Percentiles rank a stretch among this genome's conserved stretches.
These are phyloP conservation scores for Meriones unguiculatus DNA, from an alignment of 2,113 vertebrate species.

Conservation along the genomic window DNA sequence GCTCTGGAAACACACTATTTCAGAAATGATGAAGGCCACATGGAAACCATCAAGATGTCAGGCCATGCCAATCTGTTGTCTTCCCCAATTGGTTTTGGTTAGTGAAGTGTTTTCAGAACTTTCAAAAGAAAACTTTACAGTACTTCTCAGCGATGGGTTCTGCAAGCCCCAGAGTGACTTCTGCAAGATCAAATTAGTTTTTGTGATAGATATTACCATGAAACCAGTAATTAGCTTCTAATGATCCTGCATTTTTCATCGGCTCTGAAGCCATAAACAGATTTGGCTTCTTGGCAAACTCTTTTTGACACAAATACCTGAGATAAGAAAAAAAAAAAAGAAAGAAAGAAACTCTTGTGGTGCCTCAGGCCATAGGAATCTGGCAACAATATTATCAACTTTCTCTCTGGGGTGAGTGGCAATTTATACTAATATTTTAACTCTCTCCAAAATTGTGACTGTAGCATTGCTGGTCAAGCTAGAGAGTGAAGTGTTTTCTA, in stretches of 20 bases:
- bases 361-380: constrained; percentile 70
- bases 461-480: constrained; percentile 19
- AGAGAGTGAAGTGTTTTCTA: neutral
- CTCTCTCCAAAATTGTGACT: constrained; percentile 61
- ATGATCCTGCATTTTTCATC: constrained; percentile 81
- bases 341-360: neutral
- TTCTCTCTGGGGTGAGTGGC: neutral
- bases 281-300: constrained; percentile 77
- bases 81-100: constrained; percentile 45
- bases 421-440: constrained; percentile 72
- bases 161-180: constrained; percentile 52
- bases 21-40: constrained; percentile 68
- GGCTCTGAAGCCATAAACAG: constrained; percentile 62
- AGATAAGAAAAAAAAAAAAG: constrained; percentile 17
- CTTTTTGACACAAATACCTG: constrained; percentile 80
- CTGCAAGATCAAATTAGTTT: constrained; percentile 73
- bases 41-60: constrained; percentile 73
- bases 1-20: constrained; percentile 67
- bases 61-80: constrained; percentile 4
- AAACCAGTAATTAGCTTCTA: constrained; percentile 80
- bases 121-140: constrained; percentile 38
- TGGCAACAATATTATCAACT: constrained; percentile 56
- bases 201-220: constrained; percentile 78
- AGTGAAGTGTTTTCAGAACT: constrained; percentile 22
- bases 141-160: constrained; percentile 48